A percentile compares a stretch with the other conserved stretches of the same genome.
These are phyloP conservation scores for Tinea semifulvella DNA, from an alignment of 2,888 invertebrate genomes.

Conservation along the genomic window DNA sequence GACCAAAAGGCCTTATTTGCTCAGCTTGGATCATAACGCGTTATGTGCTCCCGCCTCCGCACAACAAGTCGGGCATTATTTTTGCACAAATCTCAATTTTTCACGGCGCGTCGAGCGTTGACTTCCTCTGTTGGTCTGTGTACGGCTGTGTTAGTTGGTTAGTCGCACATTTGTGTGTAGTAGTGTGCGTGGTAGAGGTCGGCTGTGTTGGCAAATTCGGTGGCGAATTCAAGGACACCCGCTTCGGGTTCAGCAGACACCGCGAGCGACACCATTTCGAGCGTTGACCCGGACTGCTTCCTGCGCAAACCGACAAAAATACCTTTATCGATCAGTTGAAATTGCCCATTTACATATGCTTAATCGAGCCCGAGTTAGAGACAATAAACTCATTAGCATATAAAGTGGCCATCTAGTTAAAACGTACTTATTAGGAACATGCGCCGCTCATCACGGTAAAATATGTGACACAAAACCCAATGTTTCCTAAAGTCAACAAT, in stretches of 20 bases:
- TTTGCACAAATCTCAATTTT: slow-evolving; percentile 27
- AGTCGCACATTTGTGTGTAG: slow-evolving; percentile 8
- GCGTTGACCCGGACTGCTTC: slow-evolving; percentile 55
- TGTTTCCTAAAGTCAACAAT: too few relatives aligned
- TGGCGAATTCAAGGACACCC: slow-evolving; percentile 57
- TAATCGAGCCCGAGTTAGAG: slow-evolving; percentile 47
- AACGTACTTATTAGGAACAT: too few relatives aligned
- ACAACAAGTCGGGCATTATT: slow-evolving; percentile 21
- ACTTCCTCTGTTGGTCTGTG: slow-evolving; percentile 23
- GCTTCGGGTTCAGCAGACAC: slow-evolving; percentile 58
- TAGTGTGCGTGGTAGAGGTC: slow-evolving; percentile 28
- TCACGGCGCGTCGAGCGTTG: slow-evolving; percentile 34
- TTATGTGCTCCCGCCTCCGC: slow-evolving; percentile 8
- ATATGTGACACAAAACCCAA: too few relatives aligned
- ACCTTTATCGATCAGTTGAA: slow-evolving; percentile 36
- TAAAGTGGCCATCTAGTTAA: slow-evolving; percentile 32
- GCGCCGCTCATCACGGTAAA: too few relatives aligned
- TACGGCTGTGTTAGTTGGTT: slow-evolving; percentile 16
- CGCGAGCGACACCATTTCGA: slow-evolving; percentile 59
- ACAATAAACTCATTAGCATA: slow-evolving; percentile 49
- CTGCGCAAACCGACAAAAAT: slow-evolving; percentile 46
- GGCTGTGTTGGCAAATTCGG: slow-evolving; percentile 40
- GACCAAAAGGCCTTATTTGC: slow-evolving; percentile 6
- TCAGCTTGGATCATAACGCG: slow-evolving; percentile 11
- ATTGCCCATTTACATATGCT: slow-evolving; percentile 34